Evolutionary conservation across 2,797 vertebrate genomes (phyloP).

Genomic region (Enteromius trimaculatus): DNA sequence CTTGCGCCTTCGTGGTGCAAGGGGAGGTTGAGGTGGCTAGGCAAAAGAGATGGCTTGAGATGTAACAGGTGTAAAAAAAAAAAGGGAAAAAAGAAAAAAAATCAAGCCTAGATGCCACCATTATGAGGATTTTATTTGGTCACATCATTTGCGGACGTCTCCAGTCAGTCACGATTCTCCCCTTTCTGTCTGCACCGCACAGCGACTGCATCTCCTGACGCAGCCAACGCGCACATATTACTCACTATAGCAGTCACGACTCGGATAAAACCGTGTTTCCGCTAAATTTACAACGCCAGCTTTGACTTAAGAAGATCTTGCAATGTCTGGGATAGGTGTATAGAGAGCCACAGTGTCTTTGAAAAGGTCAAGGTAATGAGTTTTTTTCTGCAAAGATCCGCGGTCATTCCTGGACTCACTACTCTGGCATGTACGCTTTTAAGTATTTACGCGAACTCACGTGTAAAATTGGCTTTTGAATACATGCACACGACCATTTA

Average conservation of each 20-base stretch:
- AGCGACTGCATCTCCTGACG: conserved; percentile 97
- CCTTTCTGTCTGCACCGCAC: conserved; percentile 93
- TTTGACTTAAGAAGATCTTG: conserved; percentile 85
- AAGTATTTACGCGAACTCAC: background rate
- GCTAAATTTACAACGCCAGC: conserved; percentile 85
- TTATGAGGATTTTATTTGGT: conserved; percentile 82
- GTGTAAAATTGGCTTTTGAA: background rate
- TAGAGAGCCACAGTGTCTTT: conserved; percentile 69
- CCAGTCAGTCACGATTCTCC: conserved; percentile 98
- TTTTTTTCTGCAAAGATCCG: conserved; percentile 31
- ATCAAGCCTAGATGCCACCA: conserved; percentile 77
- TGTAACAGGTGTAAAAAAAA: conserved; percentile 65
- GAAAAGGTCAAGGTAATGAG: conserved; percentile 68
- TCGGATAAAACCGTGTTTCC: conserved; percentile 90
- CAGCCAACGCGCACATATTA: conserved; percentile 93
- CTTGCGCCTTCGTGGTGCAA: conserved; percentile 81
- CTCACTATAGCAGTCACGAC: conserved; percentile 99
- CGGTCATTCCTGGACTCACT: conserved; percentile 7
- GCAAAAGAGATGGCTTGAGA: conserved; percentile 62
- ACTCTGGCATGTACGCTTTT: conserved; percentile 13
- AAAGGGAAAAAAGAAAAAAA: background rate
- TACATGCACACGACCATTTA: background rate
- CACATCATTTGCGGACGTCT: conserved; percentile 87
- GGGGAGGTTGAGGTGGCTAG: conserved; percentile 70
- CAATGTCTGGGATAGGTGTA: conserved; percentile 73